Base-by-base conservation (phyloP, 2,888 invertebrate genomes). In the Clistopyga incitator region DNA sequence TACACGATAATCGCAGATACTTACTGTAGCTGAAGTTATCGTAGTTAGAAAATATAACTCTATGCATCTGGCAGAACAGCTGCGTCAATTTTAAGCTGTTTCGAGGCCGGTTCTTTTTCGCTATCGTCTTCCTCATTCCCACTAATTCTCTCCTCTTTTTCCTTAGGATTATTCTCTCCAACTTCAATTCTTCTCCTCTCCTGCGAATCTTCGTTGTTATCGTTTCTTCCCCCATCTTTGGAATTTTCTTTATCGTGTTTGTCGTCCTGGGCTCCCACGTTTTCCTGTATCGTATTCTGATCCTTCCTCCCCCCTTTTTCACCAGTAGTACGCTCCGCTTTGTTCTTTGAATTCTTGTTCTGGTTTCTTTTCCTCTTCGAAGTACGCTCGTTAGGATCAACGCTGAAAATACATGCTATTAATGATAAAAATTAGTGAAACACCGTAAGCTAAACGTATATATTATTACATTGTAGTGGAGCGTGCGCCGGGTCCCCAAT, bases 401-500 rank as follows among this genome's bases (percentile, higher is more conserved):
- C 52, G 61, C 84, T 86, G 70, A 54, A 70, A 79, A 65, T n/a
- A 42, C 4, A 61, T 47, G 78, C 45, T 65, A 18, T n/a, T n/a
- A 68, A 42, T 38, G 25, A 47, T 38, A 59, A 59, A 59, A 23
- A 23, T 10, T 54, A 13, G 8, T 13, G 54, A 11, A 2, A 6
- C 6, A n/a, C 54, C 34, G 34, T 18, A 8, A 50, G 70, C 67
- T 20, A 56, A 68, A 74, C 15, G 6, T 47, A 11, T 54, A 47
- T 68, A 56, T 74, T n/a, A 95, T 94, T 93, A 97, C 97, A 97
- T 97, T 20, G 96, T 95, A 23, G 95, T 96, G 0, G 97, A 96
- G 87, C 96, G 95, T 0, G 96, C 95, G 67, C 98, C 98, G 0
- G 99, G 99, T 0, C 99, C 99, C 99, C 99, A 99, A 93, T 96